Conservation (phyloP, 2,888 invertebrate genomes). For the Torymus texanus region DNA sequence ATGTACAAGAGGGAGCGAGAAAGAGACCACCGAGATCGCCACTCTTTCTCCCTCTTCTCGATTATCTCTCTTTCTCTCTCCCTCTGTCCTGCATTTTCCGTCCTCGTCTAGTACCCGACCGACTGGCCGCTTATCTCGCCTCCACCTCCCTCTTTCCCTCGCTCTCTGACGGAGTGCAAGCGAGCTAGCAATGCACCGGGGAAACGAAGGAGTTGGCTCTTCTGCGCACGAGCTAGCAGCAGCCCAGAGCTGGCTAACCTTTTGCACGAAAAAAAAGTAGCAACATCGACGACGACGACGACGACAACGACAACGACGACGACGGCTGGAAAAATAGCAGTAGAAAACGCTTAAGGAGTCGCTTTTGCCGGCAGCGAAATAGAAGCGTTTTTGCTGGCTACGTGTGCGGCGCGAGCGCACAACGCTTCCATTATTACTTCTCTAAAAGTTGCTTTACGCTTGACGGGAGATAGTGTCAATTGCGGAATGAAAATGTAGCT, state of each 20-base stretch:
- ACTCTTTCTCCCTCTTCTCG: conserved; percentile 17
- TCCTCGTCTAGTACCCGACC: conserved; percentile 3
- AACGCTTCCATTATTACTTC: conserved; percentile 48
- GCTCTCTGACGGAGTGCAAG: conserved; percentile 28
- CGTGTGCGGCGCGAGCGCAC: background rate
- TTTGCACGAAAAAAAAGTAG: conserved; percentile 10
- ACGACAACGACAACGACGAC: conserved; percentile 21
- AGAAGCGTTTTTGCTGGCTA: conserved; percentile 38
- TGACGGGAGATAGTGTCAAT: conserved; percentile 55
- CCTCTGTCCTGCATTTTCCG: too few relatives aligned
- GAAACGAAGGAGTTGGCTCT: conserved; percentile 31
- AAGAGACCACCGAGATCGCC: conserved; percentile 10
- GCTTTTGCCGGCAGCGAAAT: conserved; percentile 41
- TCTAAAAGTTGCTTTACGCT: conserved; percentile 54
- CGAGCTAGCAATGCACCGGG: conserved; percentile 45
- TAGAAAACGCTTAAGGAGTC: conserved; percentile 46
- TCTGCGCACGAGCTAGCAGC: conserved; percentile 40
- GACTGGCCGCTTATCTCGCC: conserved; percentile 40
- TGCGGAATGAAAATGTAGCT: conserved; percentile 53
- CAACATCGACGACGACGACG: background rate
- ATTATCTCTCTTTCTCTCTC: conserved; percentile 21
- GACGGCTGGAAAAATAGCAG: conserved; percentile 50
- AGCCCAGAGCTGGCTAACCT: conserved; percentile 1
- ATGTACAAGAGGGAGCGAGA: too few relatives aligned
- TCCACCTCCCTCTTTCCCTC: background rate